These are phyloP conservation scores for Elysia chlorotica DNA, from an alignment of 1,140 invertebrate genomes.

Conservation along the genomic window DNA sequence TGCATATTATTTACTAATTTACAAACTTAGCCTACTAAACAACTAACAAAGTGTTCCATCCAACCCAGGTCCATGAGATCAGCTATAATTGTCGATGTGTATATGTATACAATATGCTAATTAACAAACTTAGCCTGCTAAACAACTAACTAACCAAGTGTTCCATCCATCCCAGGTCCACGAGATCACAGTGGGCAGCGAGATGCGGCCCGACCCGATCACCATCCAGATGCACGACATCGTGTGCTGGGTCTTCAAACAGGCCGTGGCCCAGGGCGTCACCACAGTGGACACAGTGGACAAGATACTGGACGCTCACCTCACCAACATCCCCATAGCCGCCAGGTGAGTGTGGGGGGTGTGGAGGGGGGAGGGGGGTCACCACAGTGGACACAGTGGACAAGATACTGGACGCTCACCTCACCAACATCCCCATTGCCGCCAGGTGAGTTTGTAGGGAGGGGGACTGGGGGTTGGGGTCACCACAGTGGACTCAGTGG, in stretches of 20 bases:
- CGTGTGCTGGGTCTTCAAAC: constrained; percentile 58
- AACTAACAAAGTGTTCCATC: too few species aligned
- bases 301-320: constrained; percentile 40
- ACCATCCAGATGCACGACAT: constrained; percentile 55
- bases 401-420: constrained; percentile 40
- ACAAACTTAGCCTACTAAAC: too few species aligned
- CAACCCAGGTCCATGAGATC: too few species aligned
- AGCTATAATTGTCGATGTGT: too few species aligned
- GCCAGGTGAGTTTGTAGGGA: too few species aligned
- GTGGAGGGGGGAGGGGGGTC: too few species aligned
- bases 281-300: constrained; percentile 41
- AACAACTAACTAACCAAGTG: too few species aligned
- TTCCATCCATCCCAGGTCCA: constrained; percentile 48
- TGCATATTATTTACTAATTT: too few species aligned
- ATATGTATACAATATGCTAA: too few species aligned
- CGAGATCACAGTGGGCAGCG: constrained; percentile 46
- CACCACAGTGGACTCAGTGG: constrained; percentile 37
- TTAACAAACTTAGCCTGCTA: too few species aligned
- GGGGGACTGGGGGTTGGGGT: too few species aligned
- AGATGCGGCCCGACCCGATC: constrained; percentile 55
- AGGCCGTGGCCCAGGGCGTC: constrained; percentile 42
- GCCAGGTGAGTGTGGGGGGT: constrained; percentile 45
- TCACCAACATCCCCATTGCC: constrained; percentile 28
- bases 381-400: constrained; percentile 41
- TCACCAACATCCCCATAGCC: constrained; percentile 28